Conservation (phyloP, 2,888 invertebrate species). For the Onthophagus sagittarius region DNA sequence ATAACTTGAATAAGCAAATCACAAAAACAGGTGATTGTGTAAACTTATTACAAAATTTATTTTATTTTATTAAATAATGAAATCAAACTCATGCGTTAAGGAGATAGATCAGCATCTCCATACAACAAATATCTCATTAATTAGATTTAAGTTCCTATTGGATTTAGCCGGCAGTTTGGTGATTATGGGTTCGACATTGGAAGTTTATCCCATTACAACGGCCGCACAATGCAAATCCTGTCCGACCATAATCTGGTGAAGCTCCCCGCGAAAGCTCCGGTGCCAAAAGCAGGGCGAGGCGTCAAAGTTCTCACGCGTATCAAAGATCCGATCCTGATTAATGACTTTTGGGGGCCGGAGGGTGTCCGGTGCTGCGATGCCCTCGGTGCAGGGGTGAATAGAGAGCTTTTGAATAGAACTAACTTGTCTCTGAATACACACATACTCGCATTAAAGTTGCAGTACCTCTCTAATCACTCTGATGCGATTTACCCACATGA, state of each 20-base stretch:
- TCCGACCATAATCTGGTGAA: background rate
- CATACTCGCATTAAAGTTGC: background rate
- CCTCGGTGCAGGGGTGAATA: constrained; percentile 5
- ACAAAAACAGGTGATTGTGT: too few relatives aligned
- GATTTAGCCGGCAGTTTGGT: background rate
- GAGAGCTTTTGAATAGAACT: constrained; percentile 22
- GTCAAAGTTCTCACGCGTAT: constrained; percentile 33
- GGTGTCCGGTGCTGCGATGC: constrained; percentile 15
- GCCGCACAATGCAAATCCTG: background rate
- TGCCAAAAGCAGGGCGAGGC: constrained; percentile 18
- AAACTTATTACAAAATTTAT: too few relatives aligned
- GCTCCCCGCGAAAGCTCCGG: background rate
- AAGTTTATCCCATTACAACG: background rate
- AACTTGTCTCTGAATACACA: constrained; percentile 25
- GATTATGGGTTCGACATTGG: background rate
- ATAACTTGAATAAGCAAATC: too few relatives aligned
- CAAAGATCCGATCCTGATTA: constrained; percentile 33
- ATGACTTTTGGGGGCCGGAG: constrained; percentile 26
- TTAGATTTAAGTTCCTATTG: too few relatives aligned
- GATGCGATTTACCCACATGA: constrained; percentile 24
- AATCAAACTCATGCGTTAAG: too few relatives aligned
- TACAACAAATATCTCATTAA: too few relatives aligned
- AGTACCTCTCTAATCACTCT: constrained; percentile 28
- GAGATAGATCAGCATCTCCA: too few relatives aligned
- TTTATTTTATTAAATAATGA: too few relatives aligned